Evolutionary conservation across 2,888 invertebrate species (phyloP), one percentile per base, ranked within the genome.

Genomic region (Yponomeuta evonymella): DNA sequence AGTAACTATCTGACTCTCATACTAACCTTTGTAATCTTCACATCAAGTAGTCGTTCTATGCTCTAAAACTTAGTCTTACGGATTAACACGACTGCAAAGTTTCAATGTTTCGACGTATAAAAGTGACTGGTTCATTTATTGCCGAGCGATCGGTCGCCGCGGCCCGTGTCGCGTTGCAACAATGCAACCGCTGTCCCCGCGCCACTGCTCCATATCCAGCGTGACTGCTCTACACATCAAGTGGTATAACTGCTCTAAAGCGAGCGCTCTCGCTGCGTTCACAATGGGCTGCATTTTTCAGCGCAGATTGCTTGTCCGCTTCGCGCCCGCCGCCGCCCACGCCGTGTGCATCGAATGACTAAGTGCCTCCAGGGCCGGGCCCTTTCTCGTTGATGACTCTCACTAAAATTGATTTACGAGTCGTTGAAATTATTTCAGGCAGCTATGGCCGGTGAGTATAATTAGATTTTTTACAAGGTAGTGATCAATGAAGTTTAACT

Each of bases 231-330:
- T 12, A 15, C 51, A 15, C 15, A 15, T 15, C 51, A 58, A 58
- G 51, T 58, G 15, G 51, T 58, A 58, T 58, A 58, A 58, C 51
- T 15, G 51, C 15, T 58, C 43, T 8, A 8, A 43, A 43, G 51
- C 51, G 51, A 51, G 51, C 51, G 51, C 51, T 58, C 15, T 58
- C 15, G 51, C 15, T 58, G 51, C 51, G 51, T 33, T 33, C 65
- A 65, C 65, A 65, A 65, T 65, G 65, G 30, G 29, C 1, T 11
- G 30, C 29, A 33, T 65, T 65, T 65, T 65, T 65, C 65, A 65
- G 29, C 65, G 65, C 65, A 65, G 65, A 65, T 65, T 65, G 65
- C 65, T 65, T 65, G 65, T 65, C 65, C 65, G 65, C 11, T 1
- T 1, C 64, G 64, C 64, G 30, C 2, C 29, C 29, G 15, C 51